These are phyloP conservation scores for Brenthis ino DNA, from an alignment of 2,888 invertebrate species.

Conservation along the genomic window DNA sequence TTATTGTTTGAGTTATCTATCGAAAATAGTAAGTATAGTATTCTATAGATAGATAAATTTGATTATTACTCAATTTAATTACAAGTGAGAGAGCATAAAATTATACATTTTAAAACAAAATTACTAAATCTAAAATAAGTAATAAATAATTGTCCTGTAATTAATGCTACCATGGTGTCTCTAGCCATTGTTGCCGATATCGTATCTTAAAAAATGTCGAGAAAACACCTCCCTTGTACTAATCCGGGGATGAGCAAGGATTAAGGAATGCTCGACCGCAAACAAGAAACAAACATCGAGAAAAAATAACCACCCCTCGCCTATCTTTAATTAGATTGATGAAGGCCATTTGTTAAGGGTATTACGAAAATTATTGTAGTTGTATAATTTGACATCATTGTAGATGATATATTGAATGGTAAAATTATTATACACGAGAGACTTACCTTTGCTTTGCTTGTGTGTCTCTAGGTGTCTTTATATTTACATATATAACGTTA, in stretches of 20 bases:
- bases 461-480: too few species aligned
- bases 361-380: slow-evolving; percentile 15
- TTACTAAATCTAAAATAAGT: not conserved
- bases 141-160: slow-evolving; percentile 11
- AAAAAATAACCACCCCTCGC: slow-evolving; percentile 39
- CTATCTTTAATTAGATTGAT: slow-evolving; percentile 40
- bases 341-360: slow-evolving; percentile 25
- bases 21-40: too few species aligned
- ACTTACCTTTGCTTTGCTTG: too few species aligned
- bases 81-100: too few species aligned
- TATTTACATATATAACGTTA: too few species aligned
- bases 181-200: slow-evolving; percentile 46
- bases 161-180: slow-evolving; percentile 19
- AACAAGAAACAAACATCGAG: slow-evolving; percentile 50
- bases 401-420: slow-evolving; percentile 2
- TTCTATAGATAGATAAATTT: too few species aligned
- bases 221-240: slow-evolving; percentile 46
- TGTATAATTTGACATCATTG: slow-evolving; percentile 8
- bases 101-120: too few species aligned
- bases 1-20: too few species aligned
- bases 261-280: slow-evolving; percentile 47
- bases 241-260: slow-evolving; percentile 47
- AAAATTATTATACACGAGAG: not conserved
- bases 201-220: slow-evolving; percentile 48
- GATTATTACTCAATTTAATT: too few species aligned